Evolutionary conservation across 1,140 invertebrate genomes (phyloP).

Genomic region (Phthorimaea operculella): DNA sequence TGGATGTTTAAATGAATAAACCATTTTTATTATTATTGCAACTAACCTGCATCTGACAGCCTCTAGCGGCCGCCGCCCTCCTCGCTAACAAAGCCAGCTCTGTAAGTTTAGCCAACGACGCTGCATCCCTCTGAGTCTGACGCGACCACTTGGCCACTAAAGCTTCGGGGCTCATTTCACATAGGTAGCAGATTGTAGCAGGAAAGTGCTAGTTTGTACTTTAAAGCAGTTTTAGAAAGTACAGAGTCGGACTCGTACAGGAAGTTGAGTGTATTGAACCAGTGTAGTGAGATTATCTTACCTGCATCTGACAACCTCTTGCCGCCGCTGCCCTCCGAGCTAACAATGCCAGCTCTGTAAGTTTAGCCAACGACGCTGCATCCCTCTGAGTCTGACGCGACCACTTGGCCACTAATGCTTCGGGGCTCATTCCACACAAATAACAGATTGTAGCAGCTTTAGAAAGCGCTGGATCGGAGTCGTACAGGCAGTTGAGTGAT

Average conservation of each 20-base stretch:
- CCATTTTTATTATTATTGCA: too few relatives aligned
- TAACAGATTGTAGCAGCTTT: constrained; percentile 90
- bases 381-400: constrained; percentile 22
- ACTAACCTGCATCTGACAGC: constrained; percentile 47
- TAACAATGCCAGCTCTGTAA: constrained; percentile 85
- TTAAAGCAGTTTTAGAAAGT: too few relatives aligned
- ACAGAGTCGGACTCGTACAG: too few relatives aligned
- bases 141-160: constrained; percentile 61
- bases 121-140: constrained; percentile 41
- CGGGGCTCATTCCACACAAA: constrained; percentile 87
- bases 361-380: constrained; percentile 74
- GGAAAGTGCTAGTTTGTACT: too few relatives aligned
- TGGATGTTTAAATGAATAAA: too few relatives aligned
- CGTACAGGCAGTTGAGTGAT: too few relatives aligned
- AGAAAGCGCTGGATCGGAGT: too few relatives aligned
- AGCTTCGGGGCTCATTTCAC: constrained; percentile 85
- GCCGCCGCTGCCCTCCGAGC: constrained; percentile 79
- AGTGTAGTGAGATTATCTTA: constrained; percentile 1
- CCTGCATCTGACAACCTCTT: constrained; percentile 66
- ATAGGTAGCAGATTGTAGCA: constrained; percentile 89
- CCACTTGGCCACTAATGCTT: constrained; percentile 70
- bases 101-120: constrained; percentile 78
- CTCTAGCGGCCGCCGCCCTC: constrained; percentile 78
- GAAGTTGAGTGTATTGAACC: too few relatives aligned
- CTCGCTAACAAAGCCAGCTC: constrained; percentile 85